Evolutionary conservation across 2,113 vertebrate species (phyloP).

Genomic region (Indicator maculatus): DNA sequence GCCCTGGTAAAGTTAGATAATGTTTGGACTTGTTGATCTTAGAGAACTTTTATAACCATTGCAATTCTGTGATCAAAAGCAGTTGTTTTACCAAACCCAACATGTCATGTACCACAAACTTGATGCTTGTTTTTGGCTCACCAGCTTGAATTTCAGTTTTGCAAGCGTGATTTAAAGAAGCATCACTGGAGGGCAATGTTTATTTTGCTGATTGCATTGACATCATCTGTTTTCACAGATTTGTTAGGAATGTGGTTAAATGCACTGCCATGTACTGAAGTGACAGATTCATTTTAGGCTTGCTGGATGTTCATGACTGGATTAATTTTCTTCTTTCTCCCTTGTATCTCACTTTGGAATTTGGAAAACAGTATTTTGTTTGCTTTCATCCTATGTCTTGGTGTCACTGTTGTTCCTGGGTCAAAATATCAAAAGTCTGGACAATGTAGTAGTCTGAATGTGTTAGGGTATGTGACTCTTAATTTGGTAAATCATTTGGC

Average conservation of each 20-base stretch:
- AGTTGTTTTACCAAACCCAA: background rate
- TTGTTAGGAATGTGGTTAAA: background rate
- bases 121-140: slow-evolving; percentile 9
- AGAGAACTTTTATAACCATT: no score
- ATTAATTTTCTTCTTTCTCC: slow-evolving; percentile 8
- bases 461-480: background rate
- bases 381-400: background rate
- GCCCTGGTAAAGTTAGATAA: no score
- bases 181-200: background rate
- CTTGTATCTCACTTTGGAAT: background rate
- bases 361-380: background rate
- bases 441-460: background rate
- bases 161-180: background rate
- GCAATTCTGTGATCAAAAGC: background rate
- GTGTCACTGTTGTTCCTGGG: background rate
- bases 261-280: background rate
- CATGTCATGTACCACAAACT: background rate
- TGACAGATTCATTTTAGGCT: background rate
- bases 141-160: background rate
- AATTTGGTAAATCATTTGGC: background rate
- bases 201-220: background rate
- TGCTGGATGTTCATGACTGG: background rate
- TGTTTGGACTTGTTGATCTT: no score
- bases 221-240: background rate
- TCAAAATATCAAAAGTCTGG: background rate